Conservation (phyloP, 30 jellyfish, hydroid and myxozoan genomes). For the Turritopsis rubra region DNA sequence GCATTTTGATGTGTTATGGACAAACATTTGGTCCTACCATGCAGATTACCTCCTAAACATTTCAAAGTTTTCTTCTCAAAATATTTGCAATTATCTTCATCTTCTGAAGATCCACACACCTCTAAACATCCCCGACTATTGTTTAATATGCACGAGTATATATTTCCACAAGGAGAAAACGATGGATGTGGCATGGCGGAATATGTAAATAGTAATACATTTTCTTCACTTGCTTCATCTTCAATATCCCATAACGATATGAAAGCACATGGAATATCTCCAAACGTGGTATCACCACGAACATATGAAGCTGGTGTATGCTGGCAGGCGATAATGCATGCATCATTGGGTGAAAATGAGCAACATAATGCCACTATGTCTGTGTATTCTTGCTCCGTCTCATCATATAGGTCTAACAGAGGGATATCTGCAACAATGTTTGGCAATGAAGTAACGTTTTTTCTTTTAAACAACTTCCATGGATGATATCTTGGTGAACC, state of each 20-base stretch:
- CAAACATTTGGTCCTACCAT: background rate
- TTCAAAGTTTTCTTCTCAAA: background rate
- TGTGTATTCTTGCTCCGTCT: background rate
- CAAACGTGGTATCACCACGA: background rate
- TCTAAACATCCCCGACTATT: background rate
- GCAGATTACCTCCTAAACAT: background rate
- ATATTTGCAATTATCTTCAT: background rate
- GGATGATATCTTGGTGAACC: background rate
- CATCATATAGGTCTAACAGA: background rate
- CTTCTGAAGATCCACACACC: background rate
- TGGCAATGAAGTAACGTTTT: background rate
- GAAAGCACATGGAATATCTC: background rate
- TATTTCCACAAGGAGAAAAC: conserved; percentile 12
- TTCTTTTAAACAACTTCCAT: conserved; percentile 5
- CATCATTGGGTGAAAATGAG: background rate
- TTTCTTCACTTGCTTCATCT: background rate
- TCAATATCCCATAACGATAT: background rate
- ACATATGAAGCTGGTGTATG: background rate
- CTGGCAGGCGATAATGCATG: background rate
- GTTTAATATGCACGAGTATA: background rate
- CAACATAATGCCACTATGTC: background rate
- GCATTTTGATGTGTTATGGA: background rate
- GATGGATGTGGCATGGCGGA: background rate
- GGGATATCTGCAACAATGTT: background rate
- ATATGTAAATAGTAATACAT: background rate